These are phyloP conservation scores for Protodeltote pygarga DNA, from an alignment of 2,888 invertebrate species.

Conservation along the genomic window DNA sequence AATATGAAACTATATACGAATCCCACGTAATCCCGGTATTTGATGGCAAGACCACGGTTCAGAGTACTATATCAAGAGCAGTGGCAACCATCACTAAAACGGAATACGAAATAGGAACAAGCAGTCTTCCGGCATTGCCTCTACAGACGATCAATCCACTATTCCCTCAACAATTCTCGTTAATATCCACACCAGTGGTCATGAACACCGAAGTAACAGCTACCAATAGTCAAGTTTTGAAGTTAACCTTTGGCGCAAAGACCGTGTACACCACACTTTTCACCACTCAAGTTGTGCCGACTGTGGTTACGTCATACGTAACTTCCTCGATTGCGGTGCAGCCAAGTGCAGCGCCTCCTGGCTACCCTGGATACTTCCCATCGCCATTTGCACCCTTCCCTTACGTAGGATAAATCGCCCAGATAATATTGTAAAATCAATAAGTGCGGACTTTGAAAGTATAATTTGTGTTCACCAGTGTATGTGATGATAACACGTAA, in stretches of 20 bases:
- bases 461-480: conserved; percentile 57
- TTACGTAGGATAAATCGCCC: conserved; percentile 88
- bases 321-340: conserved; percentile 93
- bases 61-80: conserved; percentile 92
- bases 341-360: conserved; percentile 84
- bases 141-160: conserved; percentile 86
- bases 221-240: conserved; percentile 93
- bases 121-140: conserved; percentile 88
- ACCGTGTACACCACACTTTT: conserved; percentile 95
- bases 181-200: conserved; percentile 93
- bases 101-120: conserved; percentile 92
- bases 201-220: conserved; percentile 92
- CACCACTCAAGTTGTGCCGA: conserved; percentile 94
- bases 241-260: conserved; percentile 96
- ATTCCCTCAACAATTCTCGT: conserved; percentile 89
- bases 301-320: conserved; percentile 93
- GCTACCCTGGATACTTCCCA: conserved; percentile 93
- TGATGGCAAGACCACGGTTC: conserved; percentile 91
- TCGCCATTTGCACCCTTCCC: conserved; percentile 92
- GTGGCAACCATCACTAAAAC: conserved; percentile 93
- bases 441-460: conserved; percentile 47
- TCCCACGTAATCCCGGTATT: conserved; percentile 93
- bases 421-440: conserved; percentile 41
- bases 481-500: conserved; percentile 60
- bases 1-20: conserved; percentile 93